Evolutionary conservation across 2,113 vertebrate species (phyloP), one percentile per base, ranked within the genome.

Genomic region (Erinaceus europaeus): DNA sequence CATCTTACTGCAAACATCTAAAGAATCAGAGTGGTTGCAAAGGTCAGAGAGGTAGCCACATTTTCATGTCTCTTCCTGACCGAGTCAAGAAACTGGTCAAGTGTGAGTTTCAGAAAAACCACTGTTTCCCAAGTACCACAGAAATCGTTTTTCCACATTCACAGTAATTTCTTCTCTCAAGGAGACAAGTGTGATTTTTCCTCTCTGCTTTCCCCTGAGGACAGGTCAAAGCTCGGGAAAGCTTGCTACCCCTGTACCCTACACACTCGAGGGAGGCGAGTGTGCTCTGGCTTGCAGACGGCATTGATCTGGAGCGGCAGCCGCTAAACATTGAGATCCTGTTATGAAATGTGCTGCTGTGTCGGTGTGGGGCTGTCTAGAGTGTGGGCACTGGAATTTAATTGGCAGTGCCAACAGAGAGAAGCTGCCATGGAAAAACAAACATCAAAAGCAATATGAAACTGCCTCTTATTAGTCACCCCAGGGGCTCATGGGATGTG

Each of bases 381-480:
- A n/a, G n/a, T n/a, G n/a, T 81, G 36, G 20, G 81, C n/a, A 38
- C 48, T 77, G 53, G 59, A 71, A 85, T 50, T 64, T 88, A 88
- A 81, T 57, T 53, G 55, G 9, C 81, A 62, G 23, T 42, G 12
- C 76, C 76, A 89, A 36, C 23, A 65, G 46, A 71, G 68, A 73
- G 78, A 73, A 79, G 23, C 10, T 55, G 82, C 40, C 73, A 57
- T 67, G 40, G n/a, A 75, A 75, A 88, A 76, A 23, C 48, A 85
- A 81, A 89, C 42, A 90, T 72, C 50, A 75, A 46, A 76, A 65
- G 38, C 21, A 40, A 71, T 27, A 6, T 6, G 55, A 84, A 78
- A 72, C 4, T 29, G 36, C 42, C n/a, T 84, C 38, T 84, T 42
- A 78, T 57, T 52, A 84, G 29, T 36, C 65, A 59, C 59, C 73